Conservation (phyloP, 2,888 invertebrate species). For the Himalopsyche kuldschensis region DNA sequence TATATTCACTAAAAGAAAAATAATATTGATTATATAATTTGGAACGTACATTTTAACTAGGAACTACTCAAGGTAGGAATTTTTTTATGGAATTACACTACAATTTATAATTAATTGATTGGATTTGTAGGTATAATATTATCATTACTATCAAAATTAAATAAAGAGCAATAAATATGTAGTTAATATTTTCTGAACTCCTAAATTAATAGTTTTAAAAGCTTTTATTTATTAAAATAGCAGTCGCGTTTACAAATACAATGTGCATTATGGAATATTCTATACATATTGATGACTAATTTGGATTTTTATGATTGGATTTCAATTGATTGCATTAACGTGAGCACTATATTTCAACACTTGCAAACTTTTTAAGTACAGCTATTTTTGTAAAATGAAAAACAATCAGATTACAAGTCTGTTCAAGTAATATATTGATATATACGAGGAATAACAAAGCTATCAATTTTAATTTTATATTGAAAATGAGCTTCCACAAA, state of each 20-base stretch:
- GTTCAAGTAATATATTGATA: no score
- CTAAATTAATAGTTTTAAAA: background rate
- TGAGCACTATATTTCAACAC: background rate
- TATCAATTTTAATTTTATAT: no score
- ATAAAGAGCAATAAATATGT: conserved; percentile 40
- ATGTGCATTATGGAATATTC: background rate
- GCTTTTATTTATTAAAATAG: background rate
- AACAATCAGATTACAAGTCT: background rate
- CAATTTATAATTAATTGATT: conserved; percentile 23
- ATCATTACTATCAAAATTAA: conserved; percentile 40
- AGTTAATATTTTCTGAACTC: conserved; percentile 18
- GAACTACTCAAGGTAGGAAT: background rate
- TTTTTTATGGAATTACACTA: conserved; percentile 4
- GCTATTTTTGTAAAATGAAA: background rate
- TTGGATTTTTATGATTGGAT: background rate
- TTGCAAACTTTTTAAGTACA: background rate
- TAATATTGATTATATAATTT: background rate
- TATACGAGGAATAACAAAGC: no score
- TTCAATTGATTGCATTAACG: background rate
- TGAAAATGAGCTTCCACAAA: no score
- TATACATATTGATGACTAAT: background rate
- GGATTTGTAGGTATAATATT: conserved; percentile 40
- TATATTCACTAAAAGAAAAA: background rate
- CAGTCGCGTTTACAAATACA: background rate
- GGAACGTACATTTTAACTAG: background rate